Conservation (phyloP, 1,140 invertebrate genomes). For the Palaemon carinicauda region DNA sequence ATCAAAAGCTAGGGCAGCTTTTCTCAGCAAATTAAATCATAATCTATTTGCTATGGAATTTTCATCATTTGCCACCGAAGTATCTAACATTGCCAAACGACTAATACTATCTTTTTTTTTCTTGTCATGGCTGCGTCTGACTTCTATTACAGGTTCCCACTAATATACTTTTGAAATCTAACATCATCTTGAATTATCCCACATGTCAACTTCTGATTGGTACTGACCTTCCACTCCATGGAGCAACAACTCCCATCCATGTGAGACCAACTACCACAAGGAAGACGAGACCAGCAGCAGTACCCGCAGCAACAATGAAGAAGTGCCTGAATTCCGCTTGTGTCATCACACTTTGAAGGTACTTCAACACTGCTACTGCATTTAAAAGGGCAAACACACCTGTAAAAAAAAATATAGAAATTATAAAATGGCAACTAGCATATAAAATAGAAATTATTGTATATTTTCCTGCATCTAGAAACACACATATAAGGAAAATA, state of each 20-base stretch:
- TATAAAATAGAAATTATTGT: too few species aligned
- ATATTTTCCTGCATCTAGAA: too few species aligned
- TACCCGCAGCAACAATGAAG: constrained; percentile 79
- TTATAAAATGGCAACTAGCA: too few species aligned
- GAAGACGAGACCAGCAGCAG: constrained; percentile 84
- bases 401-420: constrained; percentile 64
- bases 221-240: constrained; percentile 93
- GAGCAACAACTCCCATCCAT: constrained; percentile 92
- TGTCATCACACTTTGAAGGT: constrained; percentile 87
- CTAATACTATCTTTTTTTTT: too few species aligned
- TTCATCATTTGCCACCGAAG: too few species aligned
- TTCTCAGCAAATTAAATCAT: too few species aligned
- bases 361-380: constrained; percentile 86
- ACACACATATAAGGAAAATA: too few species aligned
- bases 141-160: too few species aligned
- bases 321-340: constrained; percentile 93
- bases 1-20: neutral
- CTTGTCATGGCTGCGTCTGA: too few species aligned
- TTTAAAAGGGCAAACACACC: constrained; percentile 96
- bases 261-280: constrained; percentile 86
- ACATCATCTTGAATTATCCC: too few species aligned
- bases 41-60: too few species aligned
- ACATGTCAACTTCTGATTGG: neutral
- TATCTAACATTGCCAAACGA: neutral
- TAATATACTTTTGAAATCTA: too few species aligned